These are phyloP conservation scores for Heterocephalus glaber DNA, from an alignment of 2,113 vertebrate genomes.

Conservation along the genomic window DNA sequence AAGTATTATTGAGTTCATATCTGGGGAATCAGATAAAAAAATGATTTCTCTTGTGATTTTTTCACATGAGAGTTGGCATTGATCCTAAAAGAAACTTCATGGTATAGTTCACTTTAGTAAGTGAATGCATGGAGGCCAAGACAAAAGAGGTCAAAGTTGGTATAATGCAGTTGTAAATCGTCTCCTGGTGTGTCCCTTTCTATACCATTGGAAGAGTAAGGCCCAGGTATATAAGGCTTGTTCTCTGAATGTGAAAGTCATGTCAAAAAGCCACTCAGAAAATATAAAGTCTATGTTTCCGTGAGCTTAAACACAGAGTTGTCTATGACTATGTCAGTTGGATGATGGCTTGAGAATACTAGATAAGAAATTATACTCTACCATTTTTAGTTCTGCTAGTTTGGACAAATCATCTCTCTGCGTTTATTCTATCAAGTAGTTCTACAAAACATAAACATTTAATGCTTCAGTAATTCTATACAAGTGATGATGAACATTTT, in stretches of 20 bases:
- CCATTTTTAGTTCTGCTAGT: not conserved
- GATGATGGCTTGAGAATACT: not conserved
- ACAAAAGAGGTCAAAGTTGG: conserved; percentile 29
- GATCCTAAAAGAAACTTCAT: conserved; percentile 45
- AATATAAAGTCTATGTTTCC: not conserved
- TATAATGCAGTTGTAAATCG: not conserved
- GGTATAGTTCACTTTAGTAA: not conserved
- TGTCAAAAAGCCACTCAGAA: not conserved
- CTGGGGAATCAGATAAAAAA: conserved; percentile 66
- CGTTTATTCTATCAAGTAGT: not conserved
- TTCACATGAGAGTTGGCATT: conserved; percentile 4
- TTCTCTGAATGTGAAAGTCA: not conserved
- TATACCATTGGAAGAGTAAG: not conserved
- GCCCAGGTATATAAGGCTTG: not conserved
- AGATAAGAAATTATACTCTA: not conserved
- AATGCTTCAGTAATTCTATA: not conserved
- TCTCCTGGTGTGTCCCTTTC: not conserved
- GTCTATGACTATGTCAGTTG: not conserved
- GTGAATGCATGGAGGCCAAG: conserved; percentile 31
- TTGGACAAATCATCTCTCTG: not conserved
- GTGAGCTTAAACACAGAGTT: not conserved
- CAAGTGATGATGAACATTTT: not conserved
- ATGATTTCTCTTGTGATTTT: conserved; percentile 57
- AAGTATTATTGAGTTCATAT: conserved; percentile 57
- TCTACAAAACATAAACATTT: not conserved